These are phyloP conservation scores for Terrapene triunguis DNA, from an alignment of 2,113 vertebrate genomes.

Conservation along the genomic window DNA sequence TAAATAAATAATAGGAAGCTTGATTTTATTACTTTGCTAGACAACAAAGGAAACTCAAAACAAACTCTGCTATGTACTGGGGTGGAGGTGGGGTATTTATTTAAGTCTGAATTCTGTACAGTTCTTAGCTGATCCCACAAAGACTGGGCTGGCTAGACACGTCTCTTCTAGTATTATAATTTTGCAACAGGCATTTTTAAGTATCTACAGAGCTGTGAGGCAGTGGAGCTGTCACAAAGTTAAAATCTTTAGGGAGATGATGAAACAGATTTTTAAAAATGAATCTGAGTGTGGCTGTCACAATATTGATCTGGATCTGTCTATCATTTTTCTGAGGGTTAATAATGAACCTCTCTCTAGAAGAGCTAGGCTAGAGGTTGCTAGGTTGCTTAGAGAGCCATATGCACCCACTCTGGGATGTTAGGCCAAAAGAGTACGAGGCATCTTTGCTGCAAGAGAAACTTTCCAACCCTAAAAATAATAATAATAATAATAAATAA, in stretches of 20 bases:
- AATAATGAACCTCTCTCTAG: not conserved
- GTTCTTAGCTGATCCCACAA: not conserved
- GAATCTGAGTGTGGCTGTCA: not conserved
- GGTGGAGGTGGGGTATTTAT: not conserved
- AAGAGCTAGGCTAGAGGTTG: not conserved
- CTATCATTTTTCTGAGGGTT: not conserved
- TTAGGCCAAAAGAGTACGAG: not conserved
- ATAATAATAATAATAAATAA: not conserved
- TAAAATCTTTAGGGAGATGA: not conserved
- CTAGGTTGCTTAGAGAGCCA: not conserved
- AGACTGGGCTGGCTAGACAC: not conserved
- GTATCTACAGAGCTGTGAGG: not conserved
- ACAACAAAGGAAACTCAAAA: not conserved
- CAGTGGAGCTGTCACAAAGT: conserved; percentile 2
- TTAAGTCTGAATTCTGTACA: not conserved
- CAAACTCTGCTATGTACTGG: not conserved
- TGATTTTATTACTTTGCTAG: not conserved
- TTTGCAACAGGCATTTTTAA: conserved; percentile 30
- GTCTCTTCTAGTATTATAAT: not conserved
- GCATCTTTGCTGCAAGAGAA: not conserved
- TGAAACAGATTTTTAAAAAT: conserved; percentile 41
- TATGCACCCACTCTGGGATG: not conserved
- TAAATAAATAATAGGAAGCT: not conserved
- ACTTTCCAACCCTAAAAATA: not conserved
- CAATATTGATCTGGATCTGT: not conserved